phyloP scores from a whole-genome alignment of 2,113 vertebrate genomes.

The Thalassoma bifasciatum region DNA sequence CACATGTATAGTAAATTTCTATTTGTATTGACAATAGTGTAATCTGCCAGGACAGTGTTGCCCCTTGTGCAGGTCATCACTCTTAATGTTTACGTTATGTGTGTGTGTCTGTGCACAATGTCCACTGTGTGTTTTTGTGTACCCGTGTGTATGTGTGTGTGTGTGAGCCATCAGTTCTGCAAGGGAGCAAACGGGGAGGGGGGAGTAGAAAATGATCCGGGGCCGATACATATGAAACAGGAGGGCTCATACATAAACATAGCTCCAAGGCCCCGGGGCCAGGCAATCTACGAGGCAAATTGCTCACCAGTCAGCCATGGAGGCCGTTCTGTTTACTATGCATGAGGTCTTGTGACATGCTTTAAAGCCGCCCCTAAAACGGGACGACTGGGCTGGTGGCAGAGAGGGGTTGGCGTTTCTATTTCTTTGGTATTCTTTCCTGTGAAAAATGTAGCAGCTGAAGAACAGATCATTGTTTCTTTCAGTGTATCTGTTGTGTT shows the following conservation, averaged over 20 bases:
- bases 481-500: constrained; percentile 31
- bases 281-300: constrained; percentile 97
- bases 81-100: constrained; percentile 79
- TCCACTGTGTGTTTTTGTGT: constrained; percentile 58
- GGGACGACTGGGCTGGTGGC: constrained; percentile 71
- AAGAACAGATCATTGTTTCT: constrained; percentile 60
- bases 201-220: constrained; percentile 79
- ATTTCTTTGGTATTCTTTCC: constrained; percentile 60
- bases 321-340: constrained; percentile 98
- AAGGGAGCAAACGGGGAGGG: constrained; percentile 59
- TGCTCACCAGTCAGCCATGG: constrained; percentile 94
- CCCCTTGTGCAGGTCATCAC: constrained; percentile 89
- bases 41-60: constrained; percentile 95
- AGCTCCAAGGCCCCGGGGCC: constrained; percentile 80
- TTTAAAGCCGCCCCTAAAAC: constrained; percentile 98
- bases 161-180: constrained; percentile 76
- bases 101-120: constrained; percentile 45
- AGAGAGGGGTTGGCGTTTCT: constrained; percentile 65
- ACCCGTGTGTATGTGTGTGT: constrained; percentile 54
- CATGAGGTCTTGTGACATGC: constrained; percentile 97
- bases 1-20: constrained; percentile 82
- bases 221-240: constrained; percentile 85
- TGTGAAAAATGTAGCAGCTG: constrained; percentile 65
- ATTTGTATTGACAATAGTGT: constrained; percentile 98
- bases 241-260: constrained; percentile 86